These are phyloP conservation scores for Scaptomyza tumidula DNA, from an alignment of 2,888 invertebrate species.

Conservation along the genomic window DNA sequence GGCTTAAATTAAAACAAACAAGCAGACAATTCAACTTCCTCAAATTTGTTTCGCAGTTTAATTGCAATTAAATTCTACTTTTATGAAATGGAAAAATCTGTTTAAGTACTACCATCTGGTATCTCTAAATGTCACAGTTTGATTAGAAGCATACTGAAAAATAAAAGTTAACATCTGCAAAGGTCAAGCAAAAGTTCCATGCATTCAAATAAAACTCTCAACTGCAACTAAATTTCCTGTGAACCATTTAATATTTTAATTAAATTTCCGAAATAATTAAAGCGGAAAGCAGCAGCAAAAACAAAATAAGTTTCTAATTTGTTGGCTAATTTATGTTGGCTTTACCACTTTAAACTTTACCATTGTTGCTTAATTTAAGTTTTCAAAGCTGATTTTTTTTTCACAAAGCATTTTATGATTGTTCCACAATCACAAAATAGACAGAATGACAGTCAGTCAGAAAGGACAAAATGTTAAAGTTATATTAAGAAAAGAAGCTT, in stretches of 20 bases:
- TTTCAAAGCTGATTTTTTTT: background rate
- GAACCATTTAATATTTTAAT: background rate
- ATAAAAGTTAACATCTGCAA: background rate
- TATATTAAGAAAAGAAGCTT: slow-evolving; percentile 7
- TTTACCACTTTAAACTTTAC: background rate
- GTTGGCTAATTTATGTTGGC: background rate
- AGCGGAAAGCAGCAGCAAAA: background rate
- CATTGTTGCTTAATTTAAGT: background rate
- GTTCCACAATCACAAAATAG: background rate
- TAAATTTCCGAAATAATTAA: background rate
- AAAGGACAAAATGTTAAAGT: background rate
- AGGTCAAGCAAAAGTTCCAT: background rate
- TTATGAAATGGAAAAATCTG: background rate
- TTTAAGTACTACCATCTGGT: background rate
- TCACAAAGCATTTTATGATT: background rate
- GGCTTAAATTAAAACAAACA: background rate
- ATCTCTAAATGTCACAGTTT: background rate
- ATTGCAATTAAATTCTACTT: background rate
- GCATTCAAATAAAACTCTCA: background rate
- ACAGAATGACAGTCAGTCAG: slow-evolving; percentile 1
- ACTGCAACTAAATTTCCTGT: background rate
- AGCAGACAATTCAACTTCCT: background rate
- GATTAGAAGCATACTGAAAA: background rate
- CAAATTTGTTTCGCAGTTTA: background rate
- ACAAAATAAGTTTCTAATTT: background rate